Evolutionary conservation across 2,113 vertebrate genomes (phyloP).

Genomic region (Picathartes gymnocephalus): DNA sequence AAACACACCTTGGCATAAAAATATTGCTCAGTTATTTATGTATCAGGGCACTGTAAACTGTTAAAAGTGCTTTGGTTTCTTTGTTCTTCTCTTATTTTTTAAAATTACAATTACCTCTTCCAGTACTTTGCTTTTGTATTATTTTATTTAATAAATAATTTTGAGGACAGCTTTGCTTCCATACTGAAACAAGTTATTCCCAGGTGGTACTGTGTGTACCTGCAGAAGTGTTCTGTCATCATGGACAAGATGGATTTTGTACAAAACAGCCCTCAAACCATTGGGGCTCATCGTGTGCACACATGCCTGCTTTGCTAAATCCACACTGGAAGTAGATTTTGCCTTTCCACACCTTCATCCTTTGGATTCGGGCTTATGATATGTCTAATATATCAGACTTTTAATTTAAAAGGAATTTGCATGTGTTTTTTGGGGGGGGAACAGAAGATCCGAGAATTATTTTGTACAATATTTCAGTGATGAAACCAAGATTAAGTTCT

Average conservation of each 20-base stretch:
- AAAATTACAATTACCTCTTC: neutral
- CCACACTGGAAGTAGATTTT: neutral
- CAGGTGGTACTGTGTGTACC: neutral
- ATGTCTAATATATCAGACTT: neutral
- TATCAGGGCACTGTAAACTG: neutral
- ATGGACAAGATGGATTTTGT: neutral
- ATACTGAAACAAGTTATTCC: neutral
- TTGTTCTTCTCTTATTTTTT: neutral
- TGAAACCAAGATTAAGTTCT: neutral
- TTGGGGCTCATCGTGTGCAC: fast-evolving
- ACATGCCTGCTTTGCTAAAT: neutral
- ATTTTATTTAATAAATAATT: neutral
- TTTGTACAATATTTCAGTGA: neutral
- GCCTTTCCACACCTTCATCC: neutral
- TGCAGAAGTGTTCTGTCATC: neutral
- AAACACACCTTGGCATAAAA: neutral
- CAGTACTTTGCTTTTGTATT: neutral
- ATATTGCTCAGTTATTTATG: neutral
- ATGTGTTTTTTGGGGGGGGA: neutral
- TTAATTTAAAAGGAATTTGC: neutral
- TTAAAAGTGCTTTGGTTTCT: neutral
- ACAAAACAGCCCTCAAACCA: neutral
- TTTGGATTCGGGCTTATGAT: neutral
- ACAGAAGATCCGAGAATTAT: neutral
- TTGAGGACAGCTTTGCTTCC: neutral